A percentile compares a stretch with the other conserved stretches of the same genome.
Evolutionary conservation across 1,140 invertebrate genomes (phyloP).

Genomic region (Micrasema minimum): DNA sequence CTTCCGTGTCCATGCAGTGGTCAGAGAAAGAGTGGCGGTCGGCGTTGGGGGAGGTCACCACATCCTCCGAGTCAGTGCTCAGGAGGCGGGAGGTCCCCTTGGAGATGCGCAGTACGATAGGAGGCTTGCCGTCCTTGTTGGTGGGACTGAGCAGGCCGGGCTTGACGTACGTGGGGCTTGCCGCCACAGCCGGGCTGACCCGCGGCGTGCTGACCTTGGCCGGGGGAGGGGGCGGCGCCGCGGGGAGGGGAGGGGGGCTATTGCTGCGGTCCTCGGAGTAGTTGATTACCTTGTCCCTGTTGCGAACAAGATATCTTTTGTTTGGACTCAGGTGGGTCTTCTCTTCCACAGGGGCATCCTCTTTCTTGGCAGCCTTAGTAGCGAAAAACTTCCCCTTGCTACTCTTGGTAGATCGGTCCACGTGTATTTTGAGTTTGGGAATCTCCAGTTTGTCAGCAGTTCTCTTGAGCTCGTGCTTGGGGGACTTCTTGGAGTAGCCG

Average conservation of each 20-base stretch:
- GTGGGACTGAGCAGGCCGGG: slow-evolving; percentile 60
- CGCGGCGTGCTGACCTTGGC: slow-evolving; percentile 59
- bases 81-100: slow-evolving; percentile 73
- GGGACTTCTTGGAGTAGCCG: slow-evolving; percentile 47
- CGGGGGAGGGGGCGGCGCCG: slow-evolving; percentile 34
- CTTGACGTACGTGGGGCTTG: slow-evolving; percentile 60
- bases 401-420: slow-evolving; percentile 60
- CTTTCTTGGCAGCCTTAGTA: slow-evolving; percentile 63
- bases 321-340: slow-evolving; percentile 62
- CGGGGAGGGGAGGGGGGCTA: slow-evolving; percentile 56
- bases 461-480: slow-evolving; percentile 40
- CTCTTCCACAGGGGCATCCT: slow-evolving; percentile 57
- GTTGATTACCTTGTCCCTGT: slow-evolving; percentile 65
- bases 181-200: slow-evolving; percentile 63
- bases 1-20: slow-evolving; percentile 58
- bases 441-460: slow-evolving; percentile 46
- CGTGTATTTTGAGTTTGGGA: slow-evolving; percentile 56
- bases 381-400: slow-evolving; percentile 61
- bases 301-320: slow-evolving; percentile 63
- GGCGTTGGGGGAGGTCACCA: slow-evolving; percentile 65
- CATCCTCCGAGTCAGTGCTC: slow-evolving; percentile 72
- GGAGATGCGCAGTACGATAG: slow-evolving; percentile 71
- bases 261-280: slow-evolving; percentile 67
- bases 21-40: slow-evolving; percentile 62
- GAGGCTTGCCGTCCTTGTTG: slow-evolving; percentile 58